Base-by-base conservation (phyloP, 2,888 invertebrate genomes). In the Trachelus stipa region DNA sequence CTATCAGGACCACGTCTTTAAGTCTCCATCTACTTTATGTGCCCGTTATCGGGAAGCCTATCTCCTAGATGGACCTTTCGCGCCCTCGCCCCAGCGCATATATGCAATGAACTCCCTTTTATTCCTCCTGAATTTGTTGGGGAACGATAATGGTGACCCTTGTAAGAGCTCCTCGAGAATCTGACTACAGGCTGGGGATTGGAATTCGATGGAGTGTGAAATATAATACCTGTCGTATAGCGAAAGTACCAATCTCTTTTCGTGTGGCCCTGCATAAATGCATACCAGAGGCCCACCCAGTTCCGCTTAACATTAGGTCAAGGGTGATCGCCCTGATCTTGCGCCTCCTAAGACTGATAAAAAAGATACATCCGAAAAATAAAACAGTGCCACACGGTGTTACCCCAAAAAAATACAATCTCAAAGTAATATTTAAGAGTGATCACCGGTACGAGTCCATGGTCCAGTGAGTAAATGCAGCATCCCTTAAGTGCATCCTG, bases 71-170 rank as follows among this genome's bases (percentile, higher is more conserved):
- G 85, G 82, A 84, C 85, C 82, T 83, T 83, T 83, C 81, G 81
- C 82, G 83, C 82, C 84, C 84, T 78, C 79, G 81, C 82, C 82
- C 82, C 83, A 81, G 81, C 81, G 74, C 79, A 77, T 75, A 76
- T 75, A 75, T 77, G 86, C 85, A 84, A 83, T 82, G 85, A 86
- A 84, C 82, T 85, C 78, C 80, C 83, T 83, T 82, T 82, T 83
- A 84, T 81, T 80, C 81, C 85, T 78, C 79, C 82, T 81, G 85
- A 85, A 86, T 86, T 86, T 86, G 86, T 86, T 84, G 81, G 84
- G 84, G 84, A 84, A 79, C 78, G 85, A 86, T 85, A 85, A 85
- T 84, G 80, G 85, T 81, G 83, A 82, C 82, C 82, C 85, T 83
- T 78, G 78, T 78, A 78, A 78, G 78, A 78, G 78, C 78, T 78